Evolutionary conservation across 2,113 vertebrate species (phyloP).

Genomic region (Ptilonorhynchus violaceus): DNA sequence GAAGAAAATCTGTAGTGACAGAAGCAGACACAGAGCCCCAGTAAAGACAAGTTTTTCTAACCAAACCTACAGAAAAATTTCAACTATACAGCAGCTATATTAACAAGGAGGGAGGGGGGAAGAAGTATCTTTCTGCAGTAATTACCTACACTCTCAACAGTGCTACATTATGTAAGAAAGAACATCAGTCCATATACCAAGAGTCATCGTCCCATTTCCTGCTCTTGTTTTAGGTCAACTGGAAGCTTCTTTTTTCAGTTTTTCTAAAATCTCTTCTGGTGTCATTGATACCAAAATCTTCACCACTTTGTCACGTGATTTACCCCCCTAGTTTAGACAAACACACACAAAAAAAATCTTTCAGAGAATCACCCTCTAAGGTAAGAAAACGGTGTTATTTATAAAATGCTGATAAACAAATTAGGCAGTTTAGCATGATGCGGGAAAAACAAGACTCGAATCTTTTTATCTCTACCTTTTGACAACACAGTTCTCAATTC

Average conservation of each 20-base stretch:
- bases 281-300: conserved; percentile 78
- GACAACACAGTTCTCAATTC: background rate
- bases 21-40: background rate
- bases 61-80: background rate
- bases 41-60: background rate
- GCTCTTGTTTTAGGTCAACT: conserved; percentile 45
- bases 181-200: background rate
- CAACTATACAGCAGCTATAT: background rate
- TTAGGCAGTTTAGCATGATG: background rate
- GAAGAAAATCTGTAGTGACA: background rate
- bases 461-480: background rate
- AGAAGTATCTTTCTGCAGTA: background rate
- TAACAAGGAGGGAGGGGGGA: rapidly evolving
- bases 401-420: background rate
- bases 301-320: conserved; percentile 90
- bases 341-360: background rate
- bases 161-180: background rate
- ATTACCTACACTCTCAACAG: background rate
- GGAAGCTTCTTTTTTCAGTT: conserved; percentile 79
- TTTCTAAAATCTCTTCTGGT: conserved; percentile 83
- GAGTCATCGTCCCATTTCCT: background rate
- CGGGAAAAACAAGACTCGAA: background rate
- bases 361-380: background rate
- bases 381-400: background rate
- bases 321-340: conserved; percentile 79